These are phyloP conservation scores for Alces alces DNA, from an alignment of 2,113 vertebrate genomes.

Conservation along the genomic window DNA sequence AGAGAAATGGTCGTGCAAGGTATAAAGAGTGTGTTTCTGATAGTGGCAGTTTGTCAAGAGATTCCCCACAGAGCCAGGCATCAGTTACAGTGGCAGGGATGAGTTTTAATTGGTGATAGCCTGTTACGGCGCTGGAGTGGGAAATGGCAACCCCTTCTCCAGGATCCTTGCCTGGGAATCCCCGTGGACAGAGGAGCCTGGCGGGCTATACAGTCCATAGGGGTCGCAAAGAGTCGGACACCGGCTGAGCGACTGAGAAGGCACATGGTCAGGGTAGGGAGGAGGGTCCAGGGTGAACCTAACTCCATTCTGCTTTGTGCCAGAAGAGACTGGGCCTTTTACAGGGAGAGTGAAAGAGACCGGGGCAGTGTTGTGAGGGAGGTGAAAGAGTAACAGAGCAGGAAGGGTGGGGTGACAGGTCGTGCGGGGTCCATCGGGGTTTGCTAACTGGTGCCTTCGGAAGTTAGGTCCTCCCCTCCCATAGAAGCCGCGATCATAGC, in stretches of 20 bases:
- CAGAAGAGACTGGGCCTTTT: not conserved
- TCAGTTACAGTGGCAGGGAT: not conserved
- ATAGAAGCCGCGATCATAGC: fast-evolving
- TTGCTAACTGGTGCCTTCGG: not conserved
- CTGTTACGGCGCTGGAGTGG: not conserved
- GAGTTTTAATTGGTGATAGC: not conserved
- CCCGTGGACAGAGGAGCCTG: not conserved
- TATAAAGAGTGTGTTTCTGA: constrained; percentile 8
- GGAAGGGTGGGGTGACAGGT: too few relatives aligned
- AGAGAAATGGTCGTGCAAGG: constrained; percentile 85
- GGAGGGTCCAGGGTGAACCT: not conserved
- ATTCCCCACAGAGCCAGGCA: not conserved
- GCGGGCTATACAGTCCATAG: fast-evolving
- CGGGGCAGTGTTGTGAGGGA: not conserved
- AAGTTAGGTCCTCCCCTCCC: too few relatives aligned
- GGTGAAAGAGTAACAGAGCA: not conserved
- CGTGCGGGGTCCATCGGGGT: too few relatives aligned
- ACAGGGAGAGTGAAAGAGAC: too few relatives aligned
- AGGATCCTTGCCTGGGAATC: not conserved
- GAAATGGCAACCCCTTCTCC: not conserved
- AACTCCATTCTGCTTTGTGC: too few relatives aligned
- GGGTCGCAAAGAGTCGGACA: not conserved
- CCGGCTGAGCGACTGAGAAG: not conserved
- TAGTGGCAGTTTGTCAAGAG: not conserved
- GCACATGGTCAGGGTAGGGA: fast-evolving